Base-by-base conservation (phyloP, 2,888 invertebrate genomes). In the Hypsopygia costalis region DNA sequence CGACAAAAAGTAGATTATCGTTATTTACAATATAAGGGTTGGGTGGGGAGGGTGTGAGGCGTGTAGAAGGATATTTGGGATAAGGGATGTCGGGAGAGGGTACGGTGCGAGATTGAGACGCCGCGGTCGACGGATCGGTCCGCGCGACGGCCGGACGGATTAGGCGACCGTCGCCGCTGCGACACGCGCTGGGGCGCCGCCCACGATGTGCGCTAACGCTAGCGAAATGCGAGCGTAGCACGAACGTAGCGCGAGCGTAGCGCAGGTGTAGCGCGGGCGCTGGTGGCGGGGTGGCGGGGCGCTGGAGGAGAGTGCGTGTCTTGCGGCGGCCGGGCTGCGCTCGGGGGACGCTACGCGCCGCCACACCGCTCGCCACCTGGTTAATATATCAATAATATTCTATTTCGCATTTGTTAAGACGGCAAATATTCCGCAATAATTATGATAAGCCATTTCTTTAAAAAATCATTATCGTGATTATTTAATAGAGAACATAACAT, bases 281-380 rank as follows among this genome's bases (percentile, higher is more conserved):
- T 51, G 50, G 49, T 39, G 48, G 51, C 46, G 46, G 58, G 49
- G 44, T 53, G 52, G 51, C 40, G 44, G 52, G 53, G 51, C 41
- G 49, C 40, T 47, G 54, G 55, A 48, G 50, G 56, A 47, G 40
- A 42, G 40, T 40, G 42, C 34, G 48, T 41, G 49, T 44, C 39
- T 47, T 34, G 47, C 53, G 56, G 58, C 58, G 58, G 61, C 51
- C 49, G 54, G 60, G 56, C 57, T 59, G 58, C 58, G 58, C 43
- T 55, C 52, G 44, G 52, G 56, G 54, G 58, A 58, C 69, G 64
- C 69, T 73, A 70, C 68, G 69, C 80, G 79, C 77, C 82, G 77
- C 85, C 80, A 81, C 85, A 80, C 85, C 86, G 81, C 85, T 86
- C 88, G 86, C 88, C 89, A 86, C 88, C 89, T 88, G 69, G 11